phyloP scores from a whole-genome alignment of 2,797 vertebrate species.

The Apogon hyalosoma region DNA sequence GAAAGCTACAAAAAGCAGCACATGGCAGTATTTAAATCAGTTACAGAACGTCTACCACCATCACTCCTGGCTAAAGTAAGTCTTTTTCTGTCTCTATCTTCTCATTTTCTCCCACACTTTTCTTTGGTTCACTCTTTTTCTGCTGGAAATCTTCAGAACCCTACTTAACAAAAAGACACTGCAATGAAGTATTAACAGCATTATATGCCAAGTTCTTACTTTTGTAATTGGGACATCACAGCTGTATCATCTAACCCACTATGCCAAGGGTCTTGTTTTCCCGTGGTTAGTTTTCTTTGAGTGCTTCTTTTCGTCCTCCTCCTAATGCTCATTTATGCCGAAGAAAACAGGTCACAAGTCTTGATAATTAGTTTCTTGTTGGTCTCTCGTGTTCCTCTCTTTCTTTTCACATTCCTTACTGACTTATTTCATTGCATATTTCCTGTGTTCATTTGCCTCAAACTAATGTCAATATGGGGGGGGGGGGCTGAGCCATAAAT shows the following conservation, averaged over 20 bases:
- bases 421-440: conserved; percentile 8
- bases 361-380: conserved; percentile 32
- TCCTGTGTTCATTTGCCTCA: neutral
- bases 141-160: conserved; percentile 35
- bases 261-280: conserved; percentile 40
- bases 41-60: conserved; percentile 63
- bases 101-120: conserved; percentile 1
- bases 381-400: conserved; percentile 2
- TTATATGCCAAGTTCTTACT: conserved; percentile 44
- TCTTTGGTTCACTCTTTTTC: conserved; percentile 24
- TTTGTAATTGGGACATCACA: conserved; percentile 59
- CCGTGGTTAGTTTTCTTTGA: conserved; percentile 44
- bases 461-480: conserved; percentile 5
- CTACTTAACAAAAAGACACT: conserved; percentile 23
- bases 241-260: conserved; percentile 37
- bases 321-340: conserved; percentile 25
- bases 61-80: conserved; percentile 73
- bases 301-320: conserved; percentile 24
- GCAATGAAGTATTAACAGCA: conserved; percentile 40
- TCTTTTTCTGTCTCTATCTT: conserved; percentile 10
- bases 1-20: conserved; percentile 72
- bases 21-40: conserved; percentile 77
- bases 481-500: neutral
- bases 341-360: conserved; percentile 53
- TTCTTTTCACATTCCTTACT: conserved; percentile 3